A percentile compares a stretch with the other conserved stretches of the same genome.
These are phyloP conservation scores for Microctenopoma stevenorrisi DNA, from an alignment of 2,797 vertebrate species.

Conservation along the genomic window DNA sequence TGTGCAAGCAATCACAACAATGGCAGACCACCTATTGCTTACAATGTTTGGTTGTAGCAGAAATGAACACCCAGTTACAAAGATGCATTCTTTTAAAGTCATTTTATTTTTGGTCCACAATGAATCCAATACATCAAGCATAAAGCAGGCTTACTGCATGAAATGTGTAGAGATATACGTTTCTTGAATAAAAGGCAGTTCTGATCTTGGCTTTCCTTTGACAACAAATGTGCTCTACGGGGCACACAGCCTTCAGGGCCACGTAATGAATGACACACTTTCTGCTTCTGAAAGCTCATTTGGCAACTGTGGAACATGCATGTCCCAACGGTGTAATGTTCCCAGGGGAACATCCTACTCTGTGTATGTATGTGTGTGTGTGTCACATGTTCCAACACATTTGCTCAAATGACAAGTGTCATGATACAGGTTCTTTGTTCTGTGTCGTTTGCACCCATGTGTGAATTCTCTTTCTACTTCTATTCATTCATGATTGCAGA, in stretches of 20 bases:
- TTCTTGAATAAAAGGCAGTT: conserved; percentile 61
- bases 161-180: conserved; percentile 32
- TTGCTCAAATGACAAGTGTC: too few relatives aligned
- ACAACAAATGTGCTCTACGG: conserved; percentile 52
- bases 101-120: conserved; percentile 29
- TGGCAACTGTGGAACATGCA: conserved; percentile 48
- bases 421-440: too few relatives aligned
- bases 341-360: conserved; percentile 25
- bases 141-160: conserved; percentile 3
- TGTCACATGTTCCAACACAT: not conserved
- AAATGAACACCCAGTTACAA: conserved; percentile 1
- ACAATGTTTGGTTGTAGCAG: not conserved
- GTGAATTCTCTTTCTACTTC: too few relatives aligned
- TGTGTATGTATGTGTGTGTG: not conserved
- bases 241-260: conserved; percentile 42
- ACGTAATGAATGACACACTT: conserved; percentile 46
- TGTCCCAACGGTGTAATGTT: conserved; percentile 47
- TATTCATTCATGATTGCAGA: too few relatives aligned
- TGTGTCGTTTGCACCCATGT: too few relatives aligned
- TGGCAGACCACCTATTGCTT: not conserved
- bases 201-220: conserved; percentile 62
- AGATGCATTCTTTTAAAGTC: not conserved
- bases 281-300: conserved; percentile 64
- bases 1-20: not conserved
- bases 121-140: conserved; percentile 42